These are phyloP conservation scores for Apeira syringaria DNA, from an alignment of 2,888 invertebrate species.

Conservation along the genomic window DNA sequence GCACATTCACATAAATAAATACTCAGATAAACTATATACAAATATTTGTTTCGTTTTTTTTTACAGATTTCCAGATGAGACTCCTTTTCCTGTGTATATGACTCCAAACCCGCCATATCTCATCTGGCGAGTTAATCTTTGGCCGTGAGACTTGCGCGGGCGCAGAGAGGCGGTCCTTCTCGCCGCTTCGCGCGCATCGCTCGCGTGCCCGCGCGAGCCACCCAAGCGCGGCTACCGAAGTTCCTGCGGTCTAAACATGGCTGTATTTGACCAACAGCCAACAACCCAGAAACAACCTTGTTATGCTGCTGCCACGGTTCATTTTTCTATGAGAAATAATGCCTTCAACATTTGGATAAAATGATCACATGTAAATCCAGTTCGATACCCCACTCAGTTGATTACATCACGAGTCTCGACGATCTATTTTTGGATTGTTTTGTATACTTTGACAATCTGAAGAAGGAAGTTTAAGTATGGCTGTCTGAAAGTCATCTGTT, in stretches of 20 bases:
- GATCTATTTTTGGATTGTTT: conserved; percentile 16
- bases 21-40: too few relatives aligned
- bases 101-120: too few relatives aligned
- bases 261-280: not conserved
- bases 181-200: conserved; percentile 54
- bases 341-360: not conserved
- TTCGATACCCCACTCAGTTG: conserved; percentile 7
- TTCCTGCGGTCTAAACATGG: not conserved
- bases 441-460: conserved; percentile 17
- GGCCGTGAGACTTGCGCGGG: conserved; percentile 31
- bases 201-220: conserved; percentile 73
- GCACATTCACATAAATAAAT: too few relatives aligned
- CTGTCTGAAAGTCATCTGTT: not conserved
- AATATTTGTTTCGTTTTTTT: too few relatives aligned
- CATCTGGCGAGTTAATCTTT: conserved; percentile 48
- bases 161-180: conserved; percentile 62
- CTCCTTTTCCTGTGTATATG: too few relatives aligned
- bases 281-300: not conserved
- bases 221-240: conserved; percentile 68
- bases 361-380: not conserved
- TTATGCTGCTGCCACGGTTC: not conserved
- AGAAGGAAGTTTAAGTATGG: conserved; percentile 16
- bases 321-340: too few relatives aligned
- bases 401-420: conserved; percentile 12
- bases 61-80: too few relatives aligned